These are phyloP conservation scores for Campoletis raptor DNA, from an alignment of 2,888 invertebrate genomes.

Conservation along the genomic window DNA sequence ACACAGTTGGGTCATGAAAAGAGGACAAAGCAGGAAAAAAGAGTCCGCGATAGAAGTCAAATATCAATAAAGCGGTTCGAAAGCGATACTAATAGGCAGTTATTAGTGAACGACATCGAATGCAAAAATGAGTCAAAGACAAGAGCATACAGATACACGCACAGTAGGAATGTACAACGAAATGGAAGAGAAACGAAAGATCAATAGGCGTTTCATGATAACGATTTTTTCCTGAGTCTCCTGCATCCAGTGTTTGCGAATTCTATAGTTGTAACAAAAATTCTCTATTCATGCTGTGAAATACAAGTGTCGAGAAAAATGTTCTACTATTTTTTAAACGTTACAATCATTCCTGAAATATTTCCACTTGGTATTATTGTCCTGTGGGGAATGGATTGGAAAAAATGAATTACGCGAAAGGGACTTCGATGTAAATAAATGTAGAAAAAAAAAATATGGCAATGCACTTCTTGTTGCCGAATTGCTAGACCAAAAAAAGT, in stretches of 20 bases:
- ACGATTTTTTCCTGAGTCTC: conserved; percentile 3
- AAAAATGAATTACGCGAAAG: background rate
- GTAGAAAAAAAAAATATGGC: background rate
- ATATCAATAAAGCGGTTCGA: conserved; percentile 27
- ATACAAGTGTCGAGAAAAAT: background rate
- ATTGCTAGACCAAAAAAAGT: background rate
- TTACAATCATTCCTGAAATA: background rate
- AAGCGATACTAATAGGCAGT: conserved; percentile 3
- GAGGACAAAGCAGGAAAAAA: background rate
- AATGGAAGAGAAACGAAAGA: background rate
- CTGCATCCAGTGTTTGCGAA: background rate
- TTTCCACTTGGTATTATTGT: background rate
- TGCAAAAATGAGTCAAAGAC: conserved; percentile 3
- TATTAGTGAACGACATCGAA: conserved; percentile 13
- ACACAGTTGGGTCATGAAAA: background rate
- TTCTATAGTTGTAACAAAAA: background rate
- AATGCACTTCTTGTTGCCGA: background rate
- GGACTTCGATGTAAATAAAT: background rate
- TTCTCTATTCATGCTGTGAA: background rate
- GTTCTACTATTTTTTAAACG: background rate
- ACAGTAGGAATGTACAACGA: background rate
- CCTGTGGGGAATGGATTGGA: background rate
- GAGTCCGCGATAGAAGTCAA: background rate
- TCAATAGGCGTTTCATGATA: background rate
- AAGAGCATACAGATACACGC: background rate